These are phyloP conservation scores for Porites cylindrica DNA, from an alignment of 92 coral and sea anemone species.

Conservation along the genomic window DNA sequence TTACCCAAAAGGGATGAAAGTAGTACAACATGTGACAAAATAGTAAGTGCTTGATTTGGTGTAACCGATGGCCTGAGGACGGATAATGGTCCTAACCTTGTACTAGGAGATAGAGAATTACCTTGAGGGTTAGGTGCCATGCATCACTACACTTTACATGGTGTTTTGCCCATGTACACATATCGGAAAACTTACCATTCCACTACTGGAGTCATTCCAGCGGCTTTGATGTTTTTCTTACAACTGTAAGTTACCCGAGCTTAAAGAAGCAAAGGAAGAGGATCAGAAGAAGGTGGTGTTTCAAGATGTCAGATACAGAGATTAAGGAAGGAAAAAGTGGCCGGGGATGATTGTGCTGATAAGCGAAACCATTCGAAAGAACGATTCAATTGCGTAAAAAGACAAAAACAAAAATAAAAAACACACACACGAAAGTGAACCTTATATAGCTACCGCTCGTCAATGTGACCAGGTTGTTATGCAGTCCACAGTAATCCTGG, in stretches of 20 bases:
- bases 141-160: slow-evolving; percentile 27
- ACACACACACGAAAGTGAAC: slow-evolving; percentile 42
- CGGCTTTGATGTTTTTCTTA: slow-evolving; percentile 7
- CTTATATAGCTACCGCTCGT: slow-evolving; percentile 53
- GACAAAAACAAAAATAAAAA: slow-evolving; percentile 42
- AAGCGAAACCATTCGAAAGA: slow-evolving; percentile 34
- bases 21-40: slow-evolving; percentile 23
- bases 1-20: slow-evolving; percentile 61
- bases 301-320: slow-evolving; percentile 44
- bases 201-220: slow-evolving; percentile 40
- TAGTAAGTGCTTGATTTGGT: slow-evolving; percentile 55
- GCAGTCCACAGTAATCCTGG: slow-evolving; percentile 22
- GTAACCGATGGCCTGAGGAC: slow-evolving; percentile 29
- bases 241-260: slow-evolving; percentile 23
- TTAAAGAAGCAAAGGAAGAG: neutral
- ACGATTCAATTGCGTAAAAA: slow-evolving; percentile 43
- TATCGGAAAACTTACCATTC: slow-evolving; percentile 36
- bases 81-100: slow-evolving; percentile 59
- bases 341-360: slow-evolving; percentile 40
- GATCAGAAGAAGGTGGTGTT: neutral
- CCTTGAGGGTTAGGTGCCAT: slow-evolving; percentile 43
- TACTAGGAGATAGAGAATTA: slow-evolving; percentile 49
- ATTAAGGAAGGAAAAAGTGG: slow-evolving; percentile 49
- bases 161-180: slow-evolving; percentile 29
- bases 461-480: slow-evolving; percentile 61